Evolutionary conservation across 1,140 invertebrate genomes (phyloP), one percentile per base, ranked within the genome.

Genomic region (Dinothrombium tinctorium): DNA sequence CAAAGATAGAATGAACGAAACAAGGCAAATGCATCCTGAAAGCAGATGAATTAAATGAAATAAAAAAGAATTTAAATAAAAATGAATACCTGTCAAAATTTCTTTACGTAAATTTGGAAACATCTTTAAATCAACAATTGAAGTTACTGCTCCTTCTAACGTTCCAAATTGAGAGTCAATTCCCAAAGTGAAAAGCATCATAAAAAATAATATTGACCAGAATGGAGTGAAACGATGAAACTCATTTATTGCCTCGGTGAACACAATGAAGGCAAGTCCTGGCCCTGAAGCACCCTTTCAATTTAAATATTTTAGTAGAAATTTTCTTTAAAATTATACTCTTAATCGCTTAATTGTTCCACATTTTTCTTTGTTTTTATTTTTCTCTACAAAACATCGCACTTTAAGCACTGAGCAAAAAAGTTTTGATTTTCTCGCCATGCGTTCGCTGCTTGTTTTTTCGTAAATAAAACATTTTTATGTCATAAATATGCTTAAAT

Each of bases 121-220:
- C 2, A 92, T 60, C 52, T 94, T 87, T 69, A 92, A 75, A 53
- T 95, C 89, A 17, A 89, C 79, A 32, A 95, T 73, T 0, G 86
- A 92, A 0, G 89, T 92, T 31, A 90, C 79, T 2, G 95, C 84
- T 15, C 87, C 87, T 60, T 92, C 84, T 3, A 92, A 57, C 0
- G 82, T 90, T 0, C 84, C 86, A 54, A 94, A 92, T 53, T 92
- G 86, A 1, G 83, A 89, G 56, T 90, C 86, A 17, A 94, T 86
- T 5, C 86, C 45, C n/a, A 57, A 22, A 0, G 82, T 89, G 53
- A 92, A 83, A 4, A 92, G 67, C 86, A 92, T 92, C 11, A 89
- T 62, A 57, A 92, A 92, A 61, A 92, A 90, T 0, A 92, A 62
- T 1, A 90, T 68, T 0, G 83, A 76, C 86, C 86, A 92, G 51